phyloP scores from a whole-genome alignment of 2,888 invertebrate species.

The Drosophila infuscata region DNA sequence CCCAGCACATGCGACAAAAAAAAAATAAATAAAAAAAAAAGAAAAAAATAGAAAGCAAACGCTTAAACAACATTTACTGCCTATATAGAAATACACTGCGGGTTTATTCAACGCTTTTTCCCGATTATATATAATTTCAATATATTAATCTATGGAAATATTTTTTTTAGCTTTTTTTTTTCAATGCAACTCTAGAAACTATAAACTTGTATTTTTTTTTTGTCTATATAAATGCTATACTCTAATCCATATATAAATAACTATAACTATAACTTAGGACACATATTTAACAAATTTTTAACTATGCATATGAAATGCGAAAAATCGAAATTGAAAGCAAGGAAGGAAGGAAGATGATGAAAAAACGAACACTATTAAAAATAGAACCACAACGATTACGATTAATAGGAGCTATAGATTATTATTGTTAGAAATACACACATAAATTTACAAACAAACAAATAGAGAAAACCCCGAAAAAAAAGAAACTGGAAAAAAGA shows the following conservation, averaged over 20 bases:
- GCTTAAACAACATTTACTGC: constrained; percentile 54
- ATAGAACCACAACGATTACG: constrained; percentile 19
- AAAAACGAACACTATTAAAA: constrained; percentile 27
- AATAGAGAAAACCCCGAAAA: neutral
- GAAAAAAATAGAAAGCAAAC: constrained; percentile 15
- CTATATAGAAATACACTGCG: constrained; percentile 22
- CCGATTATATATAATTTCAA: constrained; percentile 12
- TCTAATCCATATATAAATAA: neutral
- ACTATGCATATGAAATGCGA: constrained; percentile 69
- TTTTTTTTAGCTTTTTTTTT: neutral
- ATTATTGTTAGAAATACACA: constrained; percentile 12
- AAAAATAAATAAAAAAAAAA: neutral
- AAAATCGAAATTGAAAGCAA: constrained; percentile 25
- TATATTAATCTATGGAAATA: neutral
- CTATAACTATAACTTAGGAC: constrained; percentile 1
- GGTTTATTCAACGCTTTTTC: constrained; percentile 8
- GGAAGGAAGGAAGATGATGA: constrained; percentile 10
- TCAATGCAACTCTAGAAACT: constrained; percentile 5
- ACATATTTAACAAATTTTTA: constrained; percentile 31
- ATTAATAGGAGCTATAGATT: constrained; percentile 24
- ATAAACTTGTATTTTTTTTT: neutral
- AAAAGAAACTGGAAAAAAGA: constrained; percentile 13
- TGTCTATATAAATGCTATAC: neutral
- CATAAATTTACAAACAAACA: constrained; percentile 8
- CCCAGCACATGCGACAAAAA: constrained; percentile 17